Evolutionary conservation across 2,888 invertebrate genomes (phyloP).

Genomic region (Tuberolachnus salignus): DNA sequence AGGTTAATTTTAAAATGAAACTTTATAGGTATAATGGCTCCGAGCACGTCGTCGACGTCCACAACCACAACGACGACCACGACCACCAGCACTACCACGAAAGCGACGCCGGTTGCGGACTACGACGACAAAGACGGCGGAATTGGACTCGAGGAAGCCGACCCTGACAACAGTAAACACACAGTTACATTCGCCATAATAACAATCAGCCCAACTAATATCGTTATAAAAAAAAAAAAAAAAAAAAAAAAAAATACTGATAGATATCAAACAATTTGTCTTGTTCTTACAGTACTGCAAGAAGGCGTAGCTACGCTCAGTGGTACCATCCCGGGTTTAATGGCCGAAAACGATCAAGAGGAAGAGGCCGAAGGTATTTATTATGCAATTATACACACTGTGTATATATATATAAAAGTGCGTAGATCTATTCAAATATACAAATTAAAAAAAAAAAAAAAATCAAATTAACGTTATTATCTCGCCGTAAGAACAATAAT

Average conservation of each 20-base stretch:
- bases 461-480: no score
- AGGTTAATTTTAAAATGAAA: not conserved
- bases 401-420: no score
- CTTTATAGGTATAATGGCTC: not conserved
- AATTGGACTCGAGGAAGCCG: slow-evolving; percentile 35
- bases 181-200: not conserved
- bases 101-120: not conserved
- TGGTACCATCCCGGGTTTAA: slow-evolving; percentile 57
- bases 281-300: slow-evolving; percentile 57
- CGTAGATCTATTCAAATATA: no score
- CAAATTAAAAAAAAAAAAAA: no score
- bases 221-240: no score
- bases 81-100: slow-evolving; percentile 25
- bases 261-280: not conserved
- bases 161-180: slow-evolving; percentile 33
- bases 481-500: no score
- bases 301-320: slow-evolving; percentile 58
- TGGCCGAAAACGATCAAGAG: slow-evolving; percentile 58
- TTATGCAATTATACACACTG: no score
- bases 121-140: slow-evolving; percentile 31
- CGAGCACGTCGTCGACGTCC: slow-evolving; percentile 2
- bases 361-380: slow-evolving; percentile 59
- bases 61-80: slow-evolving; percentile 12
- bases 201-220: not conserved
- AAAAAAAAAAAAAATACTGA: not conserved